Base-by-base conservation (phyloP, 2,113 vertebrate species). In the Oenanthe oenanthe region DNA sequence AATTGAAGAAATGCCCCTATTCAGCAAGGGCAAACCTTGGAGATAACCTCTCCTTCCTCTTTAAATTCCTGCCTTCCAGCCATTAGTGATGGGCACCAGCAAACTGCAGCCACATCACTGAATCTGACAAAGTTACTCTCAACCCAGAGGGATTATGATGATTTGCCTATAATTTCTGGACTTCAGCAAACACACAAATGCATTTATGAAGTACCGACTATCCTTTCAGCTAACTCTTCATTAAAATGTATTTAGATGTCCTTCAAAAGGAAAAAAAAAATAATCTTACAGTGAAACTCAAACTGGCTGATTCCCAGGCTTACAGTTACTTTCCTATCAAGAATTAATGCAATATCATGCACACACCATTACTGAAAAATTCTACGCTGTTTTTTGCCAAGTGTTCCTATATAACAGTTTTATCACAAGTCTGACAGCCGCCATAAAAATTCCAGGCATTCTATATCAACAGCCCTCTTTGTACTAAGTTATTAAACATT, bases 401-500 rank as follows among this genome's bases (percentile, higher is more conserved):
- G 97, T 98, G 98, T 98, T 98, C 98, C 98, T 98, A 98, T 98
- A 98, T 98, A 98, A 98, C 98, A 98, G 98, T 98, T 99, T 98
- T 98, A 99, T 99, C 98, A 98, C 97, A 96, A 97, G 97, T 96
- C 97, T 98, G 98, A 98, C 98, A 98, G 98, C 98, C 97, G 97
- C 98, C 98, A 98, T 98, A 98, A 98, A 98, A 98, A 98, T 98
- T 97, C 98, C 98, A 98, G 97, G 98, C 98, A 98, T 98, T 98
- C 98, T 98, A 98, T 98, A 98, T 98, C 98, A 98, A 98, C 98
- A 98, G 98, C 98, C 98, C 97, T 98, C 98, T 98, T 98, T 98
- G 98, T 98, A 98, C 98, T 98, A 98, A 98, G 98, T 99, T 98
- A 99, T 99, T 98, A 99, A 99, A 98, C 98, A 98, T 98, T 98